Percentiles rank a stretch among this genome's conserved stretches.
Conservation (phyloP, 2,888 invertebrate species). For the Noctua comes region DNA sequence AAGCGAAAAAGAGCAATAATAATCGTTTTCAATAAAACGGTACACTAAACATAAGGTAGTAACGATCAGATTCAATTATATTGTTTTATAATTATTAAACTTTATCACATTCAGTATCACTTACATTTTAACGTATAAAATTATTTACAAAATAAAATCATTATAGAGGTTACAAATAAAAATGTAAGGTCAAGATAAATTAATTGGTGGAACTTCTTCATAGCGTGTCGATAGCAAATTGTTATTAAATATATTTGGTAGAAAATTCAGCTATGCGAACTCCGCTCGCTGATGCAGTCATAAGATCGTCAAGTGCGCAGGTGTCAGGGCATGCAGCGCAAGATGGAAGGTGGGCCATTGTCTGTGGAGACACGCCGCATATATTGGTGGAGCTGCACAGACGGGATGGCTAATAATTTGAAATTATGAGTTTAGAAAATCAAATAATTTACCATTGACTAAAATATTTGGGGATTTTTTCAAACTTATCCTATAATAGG, state of each 20-base stretch:
- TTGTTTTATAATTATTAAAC: slow-evolving; percentile 9
- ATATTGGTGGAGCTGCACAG: not conserved
- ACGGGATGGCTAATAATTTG: not conserved
- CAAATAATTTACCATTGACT: not conserved
- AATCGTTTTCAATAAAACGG: not conserved
- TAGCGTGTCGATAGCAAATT: too few species aligned
- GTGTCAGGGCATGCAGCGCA: too few species aligned
- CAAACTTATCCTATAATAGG: too few species aligned
- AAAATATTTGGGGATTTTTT: too few species aligned
- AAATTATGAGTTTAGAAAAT: not conserved
- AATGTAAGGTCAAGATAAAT: not conserved
- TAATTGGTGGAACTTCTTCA: not conserved
- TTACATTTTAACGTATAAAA: slow-evolving; percentile 19
- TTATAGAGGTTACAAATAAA: not conserved
- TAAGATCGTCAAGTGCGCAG: too few species aligned
- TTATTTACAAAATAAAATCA: slow-evolving; percentile 31
- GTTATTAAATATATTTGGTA: too few species aligned
- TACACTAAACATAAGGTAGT: not conserved
- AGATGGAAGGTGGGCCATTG: too few species aligned
- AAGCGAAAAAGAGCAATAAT: not conserved
- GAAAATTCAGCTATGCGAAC: too few species aligned
- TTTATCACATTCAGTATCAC: slow-evolving; percentile 50
- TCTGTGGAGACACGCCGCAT: too few species aligned
- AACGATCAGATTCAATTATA: slow-evolving; percentile 26
- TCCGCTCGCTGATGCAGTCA: too few species aligned